A percentile compares a stretch with the other conserved stretches of the same genome.
phyloP scores from a whole-genome alignment of 1,140 invertebrate species.

The Tetramorium parvispinum region DNA sequence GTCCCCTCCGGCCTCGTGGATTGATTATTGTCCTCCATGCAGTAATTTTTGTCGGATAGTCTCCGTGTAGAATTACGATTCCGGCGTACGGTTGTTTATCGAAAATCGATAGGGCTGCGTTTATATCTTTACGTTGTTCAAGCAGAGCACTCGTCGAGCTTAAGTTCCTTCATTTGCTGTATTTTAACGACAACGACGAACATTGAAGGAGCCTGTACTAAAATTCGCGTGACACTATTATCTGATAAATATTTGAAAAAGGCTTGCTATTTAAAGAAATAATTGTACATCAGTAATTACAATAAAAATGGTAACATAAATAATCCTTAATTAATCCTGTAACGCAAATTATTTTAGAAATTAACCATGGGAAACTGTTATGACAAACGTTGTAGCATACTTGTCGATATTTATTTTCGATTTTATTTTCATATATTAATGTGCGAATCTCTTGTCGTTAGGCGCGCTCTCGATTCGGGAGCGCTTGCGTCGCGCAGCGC shows the following conservation, averaged over 20 bases:
- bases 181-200: slow-evolving; percentile 11
- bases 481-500: too few relatives aligned
- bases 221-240: background rate
- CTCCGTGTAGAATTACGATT: background rate
- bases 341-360: background rate
- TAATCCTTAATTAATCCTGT: background rate
- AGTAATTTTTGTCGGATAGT: slow-evolving; percentile 62
- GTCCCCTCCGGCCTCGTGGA: slow-evolving; percentile 34
- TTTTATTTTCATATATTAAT: too few relatives aligned
- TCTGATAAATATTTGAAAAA: background rate
- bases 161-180: background rate
- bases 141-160: background rate
- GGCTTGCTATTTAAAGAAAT: background rate
- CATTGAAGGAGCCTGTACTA: background rate
- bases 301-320: background rate
- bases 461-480: too few relatives aligned
- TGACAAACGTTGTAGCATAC: too few relatives aligned
- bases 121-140: slow-evolving; percentile 37
- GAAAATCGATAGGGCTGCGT: slow-evolving; percentile 37
- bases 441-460: too few relatives aligned
- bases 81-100: slow-evolving; percentile 56
- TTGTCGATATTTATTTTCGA: too few relatives aligned
- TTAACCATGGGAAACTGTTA: too few relatives aligned
- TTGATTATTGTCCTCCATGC: slow-evolving; percentile 62
- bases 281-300: background rate